Base-by-base conservation (phyloP, 2,113 vertebrate species). In the Scortum barcoo region DNA sequence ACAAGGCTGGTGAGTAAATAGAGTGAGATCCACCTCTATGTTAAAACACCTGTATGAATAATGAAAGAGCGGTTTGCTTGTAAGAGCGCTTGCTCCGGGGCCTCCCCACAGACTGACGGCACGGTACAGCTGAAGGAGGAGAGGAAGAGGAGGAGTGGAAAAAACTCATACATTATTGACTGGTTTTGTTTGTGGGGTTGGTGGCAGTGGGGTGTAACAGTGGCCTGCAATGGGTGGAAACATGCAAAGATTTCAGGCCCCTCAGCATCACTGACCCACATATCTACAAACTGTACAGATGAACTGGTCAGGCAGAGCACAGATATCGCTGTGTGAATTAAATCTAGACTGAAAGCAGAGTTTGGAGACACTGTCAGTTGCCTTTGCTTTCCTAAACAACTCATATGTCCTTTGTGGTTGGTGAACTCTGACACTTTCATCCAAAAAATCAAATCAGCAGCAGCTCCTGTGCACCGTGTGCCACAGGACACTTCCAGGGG, bases 151-250 rank as follows among this genome's bases (percentile, higher is more conserved):
- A 63, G 67, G 82, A 87, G 68, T 73, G n/a, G 36, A 81, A 61
- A 78, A 74, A 82, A 40, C 76, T 93, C 91, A 92, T 95, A 70
- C 78, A 93, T 95, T 92, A 95, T 94, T 93, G 86, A 95, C 66
- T 66, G 13, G 38, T 69, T 90, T 54, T 77, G 86, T 88, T 93
- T 89, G 84, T 81, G 77, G 77, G 74, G 69, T 77, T 65, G 72
- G 66, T 77, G 79, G 81, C 77, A 72, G 61, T n/a, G 75, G 76
- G 75, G 51, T 26, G 13, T 24, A 71, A 63, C 72, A 48, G 68
- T 48, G 72, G 75, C 56, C 81, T 51, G 70, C 46, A 75, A 73
- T 50, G 57, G 65, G 56, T 65, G 74, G 67, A 79, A 76, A 77
- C 81, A 82, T 13, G 76, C 44, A 65, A 76, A 36, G 61, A 83